Evolutionary conservation across 2,797 vertebrate genomes (phyloP).

Genomic region (Gallinago nigripennis): DNA sequence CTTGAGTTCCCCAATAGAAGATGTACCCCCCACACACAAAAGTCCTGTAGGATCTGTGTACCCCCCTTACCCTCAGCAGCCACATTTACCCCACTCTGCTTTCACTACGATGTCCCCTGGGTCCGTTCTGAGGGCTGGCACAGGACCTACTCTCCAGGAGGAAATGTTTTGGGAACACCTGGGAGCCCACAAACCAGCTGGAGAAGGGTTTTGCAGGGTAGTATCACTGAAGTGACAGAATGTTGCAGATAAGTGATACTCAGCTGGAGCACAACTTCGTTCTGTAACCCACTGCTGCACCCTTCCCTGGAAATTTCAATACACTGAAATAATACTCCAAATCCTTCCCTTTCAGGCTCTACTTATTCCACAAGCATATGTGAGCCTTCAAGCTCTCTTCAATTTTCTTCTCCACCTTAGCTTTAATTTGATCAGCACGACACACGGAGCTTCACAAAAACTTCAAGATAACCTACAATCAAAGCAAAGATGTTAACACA

Average conservation of each 20-base stretch:
- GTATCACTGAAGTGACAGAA: accelerated
- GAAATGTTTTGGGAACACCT: not conserved
- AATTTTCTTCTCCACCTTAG: not conserved
- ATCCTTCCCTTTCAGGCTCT: not conserved
- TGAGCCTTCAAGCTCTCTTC: not conserved
- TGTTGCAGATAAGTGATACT: accelerated
- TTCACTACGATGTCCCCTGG: accelerated
- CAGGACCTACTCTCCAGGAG: accelerated
- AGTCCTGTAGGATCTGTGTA: accelerated
- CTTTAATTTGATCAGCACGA: not conserved
- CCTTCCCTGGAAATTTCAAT: not conserved
- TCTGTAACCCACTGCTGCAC: accelerated
- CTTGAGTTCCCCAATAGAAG: not conserved
- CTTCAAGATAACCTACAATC: not conserved
- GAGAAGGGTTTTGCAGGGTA: accelerated
- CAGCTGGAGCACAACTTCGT: not conserved
- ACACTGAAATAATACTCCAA: not conserved
- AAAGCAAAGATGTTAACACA: not conserved
- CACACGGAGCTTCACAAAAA: not conserved
- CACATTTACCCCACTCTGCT: not conserved
- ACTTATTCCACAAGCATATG: not conserved
- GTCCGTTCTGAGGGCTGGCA: accelerated
- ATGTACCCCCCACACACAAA: not conserved
- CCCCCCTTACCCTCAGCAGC: too few species aligned
- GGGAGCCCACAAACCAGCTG: accelerated